Evolutionary conservation across 2,113 vertebrate genomes (phyloP).

Genomic region (Chamaea fasciata): DNA sequence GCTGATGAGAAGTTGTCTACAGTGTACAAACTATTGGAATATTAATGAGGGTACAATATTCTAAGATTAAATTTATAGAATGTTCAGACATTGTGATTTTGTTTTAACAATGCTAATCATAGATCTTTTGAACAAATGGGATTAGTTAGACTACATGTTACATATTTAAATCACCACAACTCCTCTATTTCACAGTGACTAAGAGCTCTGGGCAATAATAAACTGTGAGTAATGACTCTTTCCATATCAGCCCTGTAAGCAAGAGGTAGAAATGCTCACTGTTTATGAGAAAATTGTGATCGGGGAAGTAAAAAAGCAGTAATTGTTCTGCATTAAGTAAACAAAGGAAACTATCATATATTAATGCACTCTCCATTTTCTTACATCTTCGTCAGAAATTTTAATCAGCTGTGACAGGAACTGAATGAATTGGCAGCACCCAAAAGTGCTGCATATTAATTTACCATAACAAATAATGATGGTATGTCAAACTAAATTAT

Average conservation of each 20-base stretch:
- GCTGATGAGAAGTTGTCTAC: neutral
- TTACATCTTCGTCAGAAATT: conserved; percentile 54
- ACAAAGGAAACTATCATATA: conserved; percentile 53
- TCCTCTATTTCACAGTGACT: conserved; percentile 45
- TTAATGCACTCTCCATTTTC: conserved; percentile 59
- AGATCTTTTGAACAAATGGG: conserved; percentile 40
- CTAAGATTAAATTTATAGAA: conserved; percentile 25
- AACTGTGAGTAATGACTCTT: conserved; percentile 66
- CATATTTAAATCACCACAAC: conserved; percentile 51
- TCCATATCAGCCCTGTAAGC: conserved; percentile 49
- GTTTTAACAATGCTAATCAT: conserved; percentile 40
- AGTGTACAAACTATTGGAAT: neutral
- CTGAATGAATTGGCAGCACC: conserved; percentile 59
- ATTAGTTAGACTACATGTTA: conserved; percentile 48
- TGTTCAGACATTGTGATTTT: conserved; percentile 20
- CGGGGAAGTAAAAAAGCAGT: conserved; percentile 60
- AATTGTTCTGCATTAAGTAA: conserved; percentile 70
- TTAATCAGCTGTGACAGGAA: conserved; percentile 60
- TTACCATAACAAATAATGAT: conserved; percentile 69
- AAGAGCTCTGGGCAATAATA: conserved; percentile 66
- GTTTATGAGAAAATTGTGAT: conserved; percentile 53
- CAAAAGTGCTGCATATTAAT: conserved; percentile 73
- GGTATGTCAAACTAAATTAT: conserved; percentile 62
- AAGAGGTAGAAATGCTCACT: conserved; percentile 46
- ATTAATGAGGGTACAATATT: neutral